A percentile compares a stretch with the other conserved stretches of the same genome.
Evolutionary conservation across 2,797 vertebrate genomes (phyloP).

Genomic region (Sebastes kiyomatsui): DNA sequence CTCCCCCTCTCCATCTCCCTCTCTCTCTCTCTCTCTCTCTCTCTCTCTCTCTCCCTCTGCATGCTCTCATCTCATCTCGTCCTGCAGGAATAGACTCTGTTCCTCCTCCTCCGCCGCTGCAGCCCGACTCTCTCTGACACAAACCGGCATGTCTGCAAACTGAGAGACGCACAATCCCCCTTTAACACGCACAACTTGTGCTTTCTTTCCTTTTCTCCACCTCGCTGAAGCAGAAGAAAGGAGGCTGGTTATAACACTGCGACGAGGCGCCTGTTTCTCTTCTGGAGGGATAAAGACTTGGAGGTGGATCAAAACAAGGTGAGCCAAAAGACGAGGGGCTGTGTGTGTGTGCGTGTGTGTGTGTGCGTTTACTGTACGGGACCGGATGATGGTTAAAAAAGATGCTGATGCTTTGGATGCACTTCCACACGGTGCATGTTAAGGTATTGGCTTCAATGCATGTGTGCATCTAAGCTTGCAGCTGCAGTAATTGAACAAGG

Average conservation of each 20-base stretch:
- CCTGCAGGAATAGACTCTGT: slow-evolving; percentile 73
- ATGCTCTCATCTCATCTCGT: slow-evolving; percentile 61
- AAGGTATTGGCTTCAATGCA: neutral
- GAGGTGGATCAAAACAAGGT: slow-evolving; percentile 68
- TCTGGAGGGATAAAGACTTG: slow-evolving; percentile 37
- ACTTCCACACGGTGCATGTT: neutral
- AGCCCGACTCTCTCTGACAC: slow-evolving; percentile 66
- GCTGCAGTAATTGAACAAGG: slow-evolving; percentile 5
- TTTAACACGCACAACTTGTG: slow-evolving; percentile 49
- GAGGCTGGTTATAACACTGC: slow-evolving; percentile 15
- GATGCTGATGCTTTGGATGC: slow-evolving; percentile 24
- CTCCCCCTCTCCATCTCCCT: neutral
- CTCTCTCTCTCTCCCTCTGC: slow-evolving; percentile 50
- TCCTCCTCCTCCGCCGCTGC: slow-evolving; percentile 69
- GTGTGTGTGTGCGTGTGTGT: neutral
- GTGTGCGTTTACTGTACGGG: slow-evolving; percentile 37
- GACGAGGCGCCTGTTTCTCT: slow-evolving; percentile 8
- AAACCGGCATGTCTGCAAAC: slow-evolving; percentile 71
- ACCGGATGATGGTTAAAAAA: slow-evolving; percentile 50
- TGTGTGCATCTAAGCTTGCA: neutral
- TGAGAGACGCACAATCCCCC: slow-evolving; percentile 45
- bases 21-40: neutral
- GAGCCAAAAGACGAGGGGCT: slow-evolving; percentile 30
- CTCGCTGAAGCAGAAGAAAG: slow-evolving; percentile 6
- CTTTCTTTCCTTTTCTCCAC: neutral